Evolutionary conservation across 2,797 vertebrate species (phyloP).

Genomic region (Ptychadena robeensis): DNA sequence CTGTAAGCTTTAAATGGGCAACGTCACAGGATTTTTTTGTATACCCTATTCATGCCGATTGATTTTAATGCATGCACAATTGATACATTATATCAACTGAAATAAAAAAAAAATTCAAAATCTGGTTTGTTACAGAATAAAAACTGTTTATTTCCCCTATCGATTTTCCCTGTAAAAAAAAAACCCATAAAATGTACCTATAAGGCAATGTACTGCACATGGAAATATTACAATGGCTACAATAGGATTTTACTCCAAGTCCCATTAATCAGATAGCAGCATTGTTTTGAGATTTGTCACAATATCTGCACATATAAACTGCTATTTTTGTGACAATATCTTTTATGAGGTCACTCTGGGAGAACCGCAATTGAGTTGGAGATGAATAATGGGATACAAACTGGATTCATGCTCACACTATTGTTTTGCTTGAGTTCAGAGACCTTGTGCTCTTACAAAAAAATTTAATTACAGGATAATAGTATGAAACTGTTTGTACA

Average conservation of each 20-base stretch:
- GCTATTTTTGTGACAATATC: slow-evolving; percentile 32
- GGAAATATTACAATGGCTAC: neutral
- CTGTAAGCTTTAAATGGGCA: no score
- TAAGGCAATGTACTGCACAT: neutral
- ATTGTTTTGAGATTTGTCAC: slow-evolving; percentile 20
- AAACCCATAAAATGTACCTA: neutral
- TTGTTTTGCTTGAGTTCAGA: slow-evolving; percentile 67
- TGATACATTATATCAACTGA: no score
- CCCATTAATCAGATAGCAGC: neutral
- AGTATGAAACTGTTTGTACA: slow-evolving; percentile 69
- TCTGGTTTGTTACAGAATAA: neutral
- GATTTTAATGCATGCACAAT: no score
- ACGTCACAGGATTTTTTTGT: no score
- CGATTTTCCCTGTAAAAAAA: neutral
- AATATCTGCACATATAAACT: slow-evolving; percentile 4
- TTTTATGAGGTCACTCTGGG: neutral
- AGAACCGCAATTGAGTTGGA: slow-evolving; percentile 2
- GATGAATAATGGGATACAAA: slow-evolving; percentile 66
- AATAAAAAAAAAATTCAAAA: no score
- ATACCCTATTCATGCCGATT: no score
- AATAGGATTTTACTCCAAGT: neutral
- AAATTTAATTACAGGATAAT: slow-evolving; percentile 71
- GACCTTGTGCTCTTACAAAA: slow-evolving; percentile 56
- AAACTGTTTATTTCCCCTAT: neutral
- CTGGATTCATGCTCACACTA: slow-evolving; percentile 70